Evolutionary conservation across 30 jellyfish, hydroid and myxozoan species (phyloP).

Genomic region (Chrysaora quinquecirrha): DNA sequence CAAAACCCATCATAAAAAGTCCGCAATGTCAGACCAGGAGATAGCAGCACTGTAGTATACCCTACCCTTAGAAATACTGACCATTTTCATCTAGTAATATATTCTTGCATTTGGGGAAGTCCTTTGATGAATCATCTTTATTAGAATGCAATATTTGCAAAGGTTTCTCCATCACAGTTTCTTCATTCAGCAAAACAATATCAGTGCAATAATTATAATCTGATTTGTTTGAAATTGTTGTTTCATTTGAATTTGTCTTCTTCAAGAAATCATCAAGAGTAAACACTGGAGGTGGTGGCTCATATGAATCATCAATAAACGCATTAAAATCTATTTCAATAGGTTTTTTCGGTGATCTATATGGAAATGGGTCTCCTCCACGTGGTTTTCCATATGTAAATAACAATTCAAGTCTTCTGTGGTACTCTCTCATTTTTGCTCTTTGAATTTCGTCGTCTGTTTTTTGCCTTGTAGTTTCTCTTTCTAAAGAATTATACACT

Average conservation of each 20-base stretch:
- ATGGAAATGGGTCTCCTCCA: conserved; percentile 76
- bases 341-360: conserved; percentile 48
- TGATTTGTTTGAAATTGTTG: too few species aligned
- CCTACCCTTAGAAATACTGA: too few species aligned
- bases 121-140: neutral
- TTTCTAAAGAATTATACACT: conserved; percentile 11
- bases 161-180: conserved; percentile 1
- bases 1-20: too few species aligned
- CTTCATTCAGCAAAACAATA: conserved; percentile 2
- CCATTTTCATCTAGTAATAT: conserved; percentile 46
- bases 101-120: conserved; percentile 1
- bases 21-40: too few species aligned
- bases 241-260: conserved; percentile 4
- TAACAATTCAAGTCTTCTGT: conserved; percentile 41
- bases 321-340: conserved; percentile 50
- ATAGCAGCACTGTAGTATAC: too few species aligned
- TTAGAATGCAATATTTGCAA: conserved; percentile 33
- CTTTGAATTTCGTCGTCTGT: conserved; percentile 25
- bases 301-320: conserved; percentile 57
- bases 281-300: conserved; percentile 68
- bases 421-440: conserved; percentile 55
- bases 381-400: conserved; percentile 59
- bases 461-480: conserved; percentile 37
- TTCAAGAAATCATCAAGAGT: conserved; percentile 42
- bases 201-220: neutral